Conservation (phyloP, 2,888 invertebrate species). For the Agrenia bidenticulata region DNA sequence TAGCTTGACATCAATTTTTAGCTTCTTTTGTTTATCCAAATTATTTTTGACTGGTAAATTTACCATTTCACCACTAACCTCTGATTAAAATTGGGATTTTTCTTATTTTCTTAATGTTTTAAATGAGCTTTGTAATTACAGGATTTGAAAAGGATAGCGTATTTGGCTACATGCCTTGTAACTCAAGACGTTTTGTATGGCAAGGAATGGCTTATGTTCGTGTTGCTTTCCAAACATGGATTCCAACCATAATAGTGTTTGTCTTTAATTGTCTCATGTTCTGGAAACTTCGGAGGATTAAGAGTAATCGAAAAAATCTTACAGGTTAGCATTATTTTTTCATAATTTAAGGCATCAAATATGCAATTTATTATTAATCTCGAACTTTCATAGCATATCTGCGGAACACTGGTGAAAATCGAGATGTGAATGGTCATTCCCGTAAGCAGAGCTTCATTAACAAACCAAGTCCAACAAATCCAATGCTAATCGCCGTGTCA, state of each 20-base stretch:
- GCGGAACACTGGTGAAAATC: background rate
- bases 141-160: slow-evolving; percentile 58
- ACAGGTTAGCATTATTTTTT: slow-evolving; percentile 30
- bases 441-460: slow-evolving; percentile 30
- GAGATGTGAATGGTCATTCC: background rate
- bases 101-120: slow-evolving; percentile 18
- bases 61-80: no score
- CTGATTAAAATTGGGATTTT: background rate
- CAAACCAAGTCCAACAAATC: slow-evolving; percentile 52
- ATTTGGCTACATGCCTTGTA: slow-evolving; percentile 56
- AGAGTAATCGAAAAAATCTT: slow-evolving; percentile 30
- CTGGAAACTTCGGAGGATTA: slow-evolving; percentile 42
- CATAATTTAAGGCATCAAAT: background rate
- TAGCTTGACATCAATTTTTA: slow-evolving; percentile 30
- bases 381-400: background rate
- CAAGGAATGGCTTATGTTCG: slow-evolving; percentile 56
- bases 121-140: no score
- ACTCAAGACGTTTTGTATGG: slow-evolving; percentile 54
- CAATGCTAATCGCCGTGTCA: slow-evolving; percentile 56
- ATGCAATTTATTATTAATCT: background rate
- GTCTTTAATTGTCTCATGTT: slow-evolving; percentile 56
- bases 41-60: slow-evolving; percentile 55
- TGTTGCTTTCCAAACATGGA: slow-evolving; percentile 56
- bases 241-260: slow-evolving; percentile 56
- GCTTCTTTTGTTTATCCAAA: slow-evolving; percentile 55